A percentile compares a stretch with the other conserved stretches of the same genome.
These are phyloP conservation scores for Acanthaster planci DNA, from an alignment of 35 echinoderm and acorn worm species.

Conservation along the genomic window DNA sequence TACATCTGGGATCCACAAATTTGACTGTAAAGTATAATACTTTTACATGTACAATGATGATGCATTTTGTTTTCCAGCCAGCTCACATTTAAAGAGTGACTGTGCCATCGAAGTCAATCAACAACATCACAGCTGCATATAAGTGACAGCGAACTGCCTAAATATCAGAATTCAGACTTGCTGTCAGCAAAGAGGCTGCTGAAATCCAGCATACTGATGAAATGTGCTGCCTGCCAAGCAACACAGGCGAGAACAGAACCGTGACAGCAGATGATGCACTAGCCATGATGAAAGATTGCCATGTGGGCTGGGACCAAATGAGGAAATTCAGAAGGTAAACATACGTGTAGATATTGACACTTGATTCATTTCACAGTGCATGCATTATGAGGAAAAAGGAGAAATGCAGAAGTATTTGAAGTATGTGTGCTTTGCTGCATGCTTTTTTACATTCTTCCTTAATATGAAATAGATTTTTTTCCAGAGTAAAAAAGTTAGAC, in stretches of 20 bases:
- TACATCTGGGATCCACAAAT: too few relatives aligned
- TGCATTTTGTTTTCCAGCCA: background rate
- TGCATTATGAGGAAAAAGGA: background rate
- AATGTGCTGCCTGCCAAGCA: background rate
- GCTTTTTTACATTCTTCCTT: too few relatives aligned
- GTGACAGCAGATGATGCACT: background rate
- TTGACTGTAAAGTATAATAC: too few relatives aligned
- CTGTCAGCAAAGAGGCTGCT: slow-evolving; percentile 29
- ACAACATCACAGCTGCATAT: background rate
- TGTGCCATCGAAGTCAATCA: background rate
- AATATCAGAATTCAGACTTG: background rate
- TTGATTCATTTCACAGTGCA: background rate
- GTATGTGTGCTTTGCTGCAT: too few relatives aligned
- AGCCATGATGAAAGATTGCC: slow-evolving; percentile 13
- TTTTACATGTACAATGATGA: too few relatives aligned
- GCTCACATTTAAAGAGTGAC: background rate
- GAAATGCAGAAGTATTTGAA: background rate
- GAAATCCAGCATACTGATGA: slow-evolving; percentile 34
- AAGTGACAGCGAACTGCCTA: background rate
- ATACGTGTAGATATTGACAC: background rate
- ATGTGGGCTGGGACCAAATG: background rate
- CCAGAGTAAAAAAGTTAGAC: too few relatives aligned
- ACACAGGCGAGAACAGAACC: background rate
- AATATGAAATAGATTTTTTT: too few relatives aligned
- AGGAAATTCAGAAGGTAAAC: background rate